Conservation (phyloP, 2,113 vertebrate species). For the Machaerirhynchus nigripectus region DNA sequence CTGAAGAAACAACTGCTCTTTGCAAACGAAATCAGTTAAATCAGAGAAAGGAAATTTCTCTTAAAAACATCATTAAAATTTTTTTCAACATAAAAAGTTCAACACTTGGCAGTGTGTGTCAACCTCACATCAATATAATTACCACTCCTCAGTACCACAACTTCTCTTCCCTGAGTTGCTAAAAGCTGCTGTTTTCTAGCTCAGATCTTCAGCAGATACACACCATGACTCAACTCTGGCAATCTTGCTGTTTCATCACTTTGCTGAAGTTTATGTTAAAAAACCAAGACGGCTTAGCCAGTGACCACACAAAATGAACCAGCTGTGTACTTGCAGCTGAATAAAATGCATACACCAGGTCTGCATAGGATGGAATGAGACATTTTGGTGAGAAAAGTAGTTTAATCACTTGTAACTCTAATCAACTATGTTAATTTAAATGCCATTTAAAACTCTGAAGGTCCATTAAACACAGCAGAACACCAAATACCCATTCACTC, state of each 20-base stretch:
- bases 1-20: background rate
- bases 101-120: fast-evolving
- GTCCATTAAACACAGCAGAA: background rate
- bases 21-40: background rate
- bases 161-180: background rate
- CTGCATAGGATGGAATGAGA: background rate
- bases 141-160: background rate
- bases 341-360: background rate
- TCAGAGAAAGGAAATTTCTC: background rate
- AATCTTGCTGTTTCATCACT: background rate
- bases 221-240: background rate
- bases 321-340: background rate
- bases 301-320: background rate
- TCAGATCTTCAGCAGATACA: background rate
- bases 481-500: background rate
- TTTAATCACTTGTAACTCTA: background rate
- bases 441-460: background rate
- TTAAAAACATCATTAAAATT: background rate
- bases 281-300: background rate
- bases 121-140: background rate
- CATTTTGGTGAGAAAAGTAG: background rate
- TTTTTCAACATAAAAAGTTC: background rate
- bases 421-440: background rate
- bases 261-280: background rate
- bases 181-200: background rate